Conservation (phyloP, 2,113 vertebrate genomes). For the Daubentonia madagascariensis region DNA sequence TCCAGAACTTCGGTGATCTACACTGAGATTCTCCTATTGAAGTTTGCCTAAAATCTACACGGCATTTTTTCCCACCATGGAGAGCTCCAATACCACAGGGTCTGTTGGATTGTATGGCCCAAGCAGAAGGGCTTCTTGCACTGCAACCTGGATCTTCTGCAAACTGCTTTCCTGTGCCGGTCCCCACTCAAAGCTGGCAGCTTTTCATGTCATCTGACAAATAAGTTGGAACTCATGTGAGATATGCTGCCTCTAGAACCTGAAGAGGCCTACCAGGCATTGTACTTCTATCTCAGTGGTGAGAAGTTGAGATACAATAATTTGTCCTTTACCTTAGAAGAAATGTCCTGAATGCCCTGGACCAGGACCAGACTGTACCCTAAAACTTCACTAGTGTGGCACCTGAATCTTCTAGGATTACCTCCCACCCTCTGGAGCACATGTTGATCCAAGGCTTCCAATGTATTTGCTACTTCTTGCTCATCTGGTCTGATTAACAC, state of each 20-base stretch:
- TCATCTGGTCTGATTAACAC: not conserved
- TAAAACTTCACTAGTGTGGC: not conserved
- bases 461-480: not conserved
- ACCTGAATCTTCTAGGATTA: not conserved
- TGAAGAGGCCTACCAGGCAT: not conserved
- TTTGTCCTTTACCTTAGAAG: not conserved
- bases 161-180: not conserved
- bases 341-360: not conserved
- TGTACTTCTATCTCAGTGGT: not conserved
- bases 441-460: not conserved
- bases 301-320: not conserved
- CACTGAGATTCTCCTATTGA: accelerated
- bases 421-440: not conserved
- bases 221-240: not conserved
- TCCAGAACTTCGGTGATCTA: not conserved
- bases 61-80: not conserved
- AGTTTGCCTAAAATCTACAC: not conserved
- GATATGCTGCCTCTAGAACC: not conserved
- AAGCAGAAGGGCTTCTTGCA: too few relatives aligned
- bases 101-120: not conserved
- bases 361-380: not conserved
- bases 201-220: not conserved
- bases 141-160: not conserved
- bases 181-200: not conserved
- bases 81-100: not conserved